A percentile compares a stretch with the other conserved stretches of the same genome.
Conservation (phyloP, 1,140 invertebrate species). For the Brachionus calyciflorus region DNA sequence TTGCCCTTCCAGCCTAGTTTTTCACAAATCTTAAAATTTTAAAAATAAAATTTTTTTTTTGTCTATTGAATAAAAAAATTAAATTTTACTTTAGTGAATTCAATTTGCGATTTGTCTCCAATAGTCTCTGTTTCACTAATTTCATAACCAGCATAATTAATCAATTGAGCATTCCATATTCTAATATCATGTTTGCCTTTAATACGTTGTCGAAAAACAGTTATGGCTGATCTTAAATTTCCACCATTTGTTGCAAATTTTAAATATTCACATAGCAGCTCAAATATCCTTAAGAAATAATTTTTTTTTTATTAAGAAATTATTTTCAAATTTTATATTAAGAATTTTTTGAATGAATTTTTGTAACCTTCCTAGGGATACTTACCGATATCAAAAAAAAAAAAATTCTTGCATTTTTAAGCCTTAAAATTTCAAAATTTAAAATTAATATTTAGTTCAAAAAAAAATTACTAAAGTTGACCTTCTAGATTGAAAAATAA, state of each 20-base stretch:
- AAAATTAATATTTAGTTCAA: too few species aligned
- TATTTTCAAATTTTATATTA: too few species aligned
- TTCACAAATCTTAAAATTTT: slow-evolving; percentile 70
- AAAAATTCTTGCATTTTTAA: too few species aligned
- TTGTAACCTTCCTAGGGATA: too few species aligned
- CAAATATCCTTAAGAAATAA: slow-evolving; percentile 93
- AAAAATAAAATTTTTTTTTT: slow-evolving; percentile 47
- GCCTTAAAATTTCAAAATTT: too few species aligned
- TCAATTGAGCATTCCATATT: slow-evolving; percentile 84
- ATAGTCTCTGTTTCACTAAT: slow-evolving; percentile 55
- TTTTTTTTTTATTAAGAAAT: too few species aligned
- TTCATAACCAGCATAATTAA: slow-evolving; percentile 80
- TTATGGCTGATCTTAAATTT: slow-evolving; percentile 89
- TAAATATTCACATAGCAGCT: slow-evolving; percentile 90
- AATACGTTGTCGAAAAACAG: slow-evolving; percentile 83
- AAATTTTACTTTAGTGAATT: slow-evolving; percentile 77
- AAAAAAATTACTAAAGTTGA: too few species aligned
- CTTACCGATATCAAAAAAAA: too few species aligned
- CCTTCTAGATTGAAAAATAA: slow-evolving; percentile 49
- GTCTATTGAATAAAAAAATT: neutral
- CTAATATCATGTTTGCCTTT: slow-evolving; percentile 75
- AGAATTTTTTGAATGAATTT: too few species aligned
- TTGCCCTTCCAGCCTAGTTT: slow-evolving; percentile 79
- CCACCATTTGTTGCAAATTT: slow-evolving; percentile 95
- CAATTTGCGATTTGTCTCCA: slow-evolving; percentile 67